These are phyloP conservation scores for Scelioninae gen. 1 DNA, from an alignment of 2,888 invertebrate species.

Conservation along the genomic window DNA sequence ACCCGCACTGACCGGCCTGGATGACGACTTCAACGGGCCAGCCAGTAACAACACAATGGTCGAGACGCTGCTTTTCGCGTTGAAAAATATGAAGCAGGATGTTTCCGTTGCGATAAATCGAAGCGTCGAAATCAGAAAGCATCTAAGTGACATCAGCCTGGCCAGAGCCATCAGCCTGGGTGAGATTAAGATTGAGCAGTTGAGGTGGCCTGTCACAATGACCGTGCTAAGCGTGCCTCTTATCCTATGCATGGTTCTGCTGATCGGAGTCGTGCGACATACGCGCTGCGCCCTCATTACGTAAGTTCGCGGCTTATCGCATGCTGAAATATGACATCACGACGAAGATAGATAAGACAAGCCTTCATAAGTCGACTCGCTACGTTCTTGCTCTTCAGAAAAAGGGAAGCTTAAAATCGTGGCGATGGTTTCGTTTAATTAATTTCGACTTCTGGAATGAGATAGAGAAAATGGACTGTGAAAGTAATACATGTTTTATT, in stretches of 20 bases:
- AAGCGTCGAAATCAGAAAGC: conserved; percentile 90
- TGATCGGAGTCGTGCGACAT: conserved; percentile 95
- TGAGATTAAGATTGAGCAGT: conserved; percentile 90
- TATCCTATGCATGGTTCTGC: conserved; percentile 93
- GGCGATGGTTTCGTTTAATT: neutral
- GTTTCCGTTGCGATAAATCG: conserved; percentile 91
- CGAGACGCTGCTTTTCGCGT: conserved; percentile 88
- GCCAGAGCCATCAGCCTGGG: conserved; percentile 87
- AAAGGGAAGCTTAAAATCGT: neutral
- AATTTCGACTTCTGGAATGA: neutral
- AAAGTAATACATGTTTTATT: no score
- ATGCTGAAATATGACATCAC: conserved; percentile 18
- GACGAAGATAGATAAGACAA: conserved; percentile 16
- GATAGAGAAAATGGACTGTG: no score
- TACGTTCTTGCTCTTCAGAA: neutral
- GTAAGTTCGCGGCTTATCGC: conserved; percentile 82
- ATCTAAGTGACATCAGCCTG: conserved; percentile 89
- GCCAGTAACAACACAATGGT: conserved; percentile 91
- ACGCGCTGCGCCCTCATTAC: conserved; percentile 95
- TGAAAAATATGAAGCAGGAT: conserved; percentile 90
- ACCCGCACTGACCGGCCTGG: conserved; percentile 89
- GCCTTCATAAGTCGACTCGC: neutral
- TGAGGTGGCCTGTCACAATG: conserved; percentile 95
- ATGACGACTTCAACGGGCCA: conserved; percentile 91
- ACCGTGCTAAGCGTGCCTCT: conserved; percentile 93